These are phyloP conservation scores for Melinaea menophilus DNA, from an alignment of 2,888 invertebrate species.

Conservation along the genomic window DNA sequence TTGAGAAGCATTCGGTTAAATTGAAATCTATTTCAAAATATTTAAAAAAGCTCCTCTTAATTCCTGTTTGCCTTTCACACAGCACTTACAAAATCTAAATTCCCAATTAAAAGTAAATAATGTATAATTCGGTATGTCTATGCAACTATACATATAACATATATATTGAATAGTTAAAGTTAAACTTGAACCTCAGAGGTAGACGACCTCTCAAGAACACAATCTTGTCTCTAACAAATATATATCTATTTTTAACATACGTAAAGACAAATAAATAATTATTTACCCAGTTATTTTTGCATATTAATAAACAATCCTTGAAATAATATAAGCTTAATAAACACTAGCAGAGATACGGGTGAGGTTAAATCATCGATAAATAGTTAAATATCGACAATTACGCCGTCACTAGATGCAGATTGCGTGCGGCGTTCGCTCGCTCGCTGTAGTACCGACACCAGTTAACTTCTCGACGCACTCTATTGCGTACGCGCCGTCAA, in stretches of 20 bases:
- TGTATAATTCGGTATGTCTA: no score
- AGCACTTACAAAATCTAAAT: neutral
- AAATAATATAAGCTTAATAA: constrained; percentile 12
- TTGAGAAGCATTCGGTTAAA: neutral
- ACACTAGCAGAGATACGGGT: constrained; percentile 20
- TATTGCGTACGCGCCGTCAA: constrained; percentile 20
- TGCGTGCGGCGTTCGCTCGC: constrained; percentile 13
- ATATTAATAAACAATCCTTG: constrained; percentile 19
- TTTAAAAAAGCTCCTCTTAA: neutral
- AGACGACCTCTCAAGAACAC: constrained; percentile 10
- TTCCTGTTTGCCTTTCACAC: neutral
- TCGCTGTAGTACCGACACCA: constrained; percentile 12
- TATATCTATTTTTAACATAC: neutral
- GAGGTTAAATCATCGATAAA: constrained; percentile 24
- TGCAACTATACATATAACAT: no score
- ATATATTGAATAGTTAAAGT: neutral
- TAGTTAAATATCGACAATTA: constrained; percentile 28
- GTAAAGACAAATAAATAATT: neutral
- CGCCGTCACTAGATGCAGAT: constrained; percentile 23
- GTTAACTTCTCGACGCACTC: constrained; percentile 20
- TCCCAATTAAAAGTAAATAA: neutral
- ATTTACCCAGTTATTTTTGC: neutral
- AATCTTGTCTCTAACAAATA: neutral
- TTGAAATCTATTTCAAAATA: neutral
- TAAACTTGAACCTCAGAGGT: constrained; percentile 18